Evolutionary conservation across 2,113 vertebrate genomes (phyloP).

Genomic region (Hipposideros armiger): DNA sequence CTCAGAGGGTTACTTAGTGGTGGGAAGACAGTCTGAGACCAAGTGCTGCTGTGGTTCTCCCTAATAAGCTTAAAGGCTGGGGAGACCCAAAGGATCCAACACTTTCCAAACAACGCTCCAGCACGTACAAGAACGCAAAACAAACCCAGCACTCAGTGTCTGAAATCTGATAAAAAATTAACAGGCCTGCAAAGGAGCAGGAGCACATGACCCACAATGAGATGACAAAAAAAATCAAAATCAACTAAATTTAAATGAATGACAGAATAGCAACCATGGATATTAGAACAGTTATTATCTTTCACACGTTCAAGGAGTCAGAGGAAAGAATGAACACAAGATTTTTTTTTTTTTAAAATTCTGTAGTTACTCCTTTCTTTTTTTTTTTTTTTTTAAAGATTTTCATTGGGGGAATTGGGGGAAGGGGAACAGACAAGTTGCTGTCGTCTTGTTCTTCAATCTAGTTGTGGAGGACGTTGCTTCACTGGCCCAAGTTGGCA

Average conservation of each 20-base stretch:
- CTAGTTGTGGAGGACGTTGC: no score
- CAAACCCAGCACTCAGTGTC: not conserved
- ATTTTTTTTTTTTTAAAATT: no score
- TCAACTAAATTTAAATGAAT: not conserved
- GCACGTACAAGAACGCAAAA: not conserved
- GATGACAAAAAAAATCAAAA: accelerated
- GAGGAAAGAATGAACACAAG: no score
- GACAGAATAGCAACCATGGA: accelerated
- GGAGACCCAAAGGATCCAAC: not conserved
- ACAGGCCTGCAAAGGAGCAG: not conserved
- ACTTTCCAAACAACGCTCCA: not conserved
- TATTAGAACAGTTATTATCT: not conserved
- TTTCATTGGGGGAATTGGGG: no score
- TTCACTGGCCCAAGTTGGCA: no score
- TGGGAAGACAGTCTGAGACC: not conserved
- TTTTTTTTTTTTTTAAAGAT: no score
- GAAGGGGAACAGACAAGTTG: no score
- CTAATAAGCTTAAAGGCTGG: not conserved
- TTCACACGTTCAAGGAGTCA: not conserved
- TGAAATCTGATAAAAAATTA: not conserved
- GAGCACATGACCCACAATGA: not conserved
- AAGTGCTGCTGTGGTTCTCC: not conserved
- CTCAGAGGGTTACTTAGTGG: not conserved
- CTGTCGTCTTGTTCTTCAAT: no score
- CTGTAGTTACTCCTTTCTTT: no score